These are phyloP conservation scores for Tor tambroides DNA, from an alignment of 2,113 vertebrate genomes.

Conservation along the genomic window DNA sequence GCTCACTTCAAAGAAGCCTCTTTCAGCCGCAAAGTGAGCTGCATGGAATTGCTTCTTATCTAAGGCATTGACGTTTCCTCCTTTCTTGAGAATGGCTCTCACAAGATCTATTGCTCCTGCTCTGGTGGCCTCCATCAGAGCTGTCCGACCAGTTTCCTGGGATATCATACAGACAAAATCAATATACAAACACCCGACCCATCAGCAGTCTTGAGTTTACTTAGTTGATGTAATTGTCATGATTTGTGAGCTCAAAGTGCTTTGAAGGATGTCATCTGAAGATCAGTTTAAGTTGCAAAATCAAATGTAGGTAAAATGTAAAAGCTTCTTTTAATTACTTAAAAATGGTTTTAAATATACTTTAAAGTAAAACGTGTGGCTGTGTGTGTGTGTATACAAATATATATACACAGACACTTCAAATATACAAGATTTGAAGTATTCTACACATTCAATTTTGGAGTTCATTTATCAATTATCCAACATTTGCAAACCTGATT, in stretches of 20 bases:
- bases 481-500: conserved; percentile 69
- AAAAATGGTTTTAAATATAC: too few species aligned
- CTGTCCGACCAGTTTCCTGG: conserved; percentile 87
- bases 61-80: conserved; percentile 79
- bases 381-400: too few species aligned
- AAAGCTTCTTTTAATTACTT: too few species aligned
- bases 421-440: background rate
- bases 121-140: conserved; percentile 86
- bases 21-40: conserved; percentile 89
- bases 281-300: too few species aligned
- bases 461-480: background rate
- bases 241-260: too few species aligned
- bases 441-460: background rate
- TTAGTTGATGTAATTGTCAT: too few species aligned
- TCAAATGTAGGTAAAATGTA: too few species aligned
- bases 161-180: conserved; percentile 23
- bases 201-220: background rate
- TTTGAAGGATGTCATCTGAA: too few species aligned
- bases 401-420: too few species aligned
- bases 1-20: conserved; percentile 87
- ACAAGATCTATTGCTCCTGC: conserved; percentile 81
- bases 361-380: too few species aligned
- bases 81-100: conserved; percentile 80
- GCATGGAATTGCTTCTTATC: conserved; percentile 80
- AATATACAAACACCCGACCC: background rate